A percentile compares a stretch with the other conserved stretches of the same genome.
Evolutionary conservation across 2,113 vertebrate genomes (phyloP).

Genomic region (Ptilonorhynchus violaceus): DNA sequence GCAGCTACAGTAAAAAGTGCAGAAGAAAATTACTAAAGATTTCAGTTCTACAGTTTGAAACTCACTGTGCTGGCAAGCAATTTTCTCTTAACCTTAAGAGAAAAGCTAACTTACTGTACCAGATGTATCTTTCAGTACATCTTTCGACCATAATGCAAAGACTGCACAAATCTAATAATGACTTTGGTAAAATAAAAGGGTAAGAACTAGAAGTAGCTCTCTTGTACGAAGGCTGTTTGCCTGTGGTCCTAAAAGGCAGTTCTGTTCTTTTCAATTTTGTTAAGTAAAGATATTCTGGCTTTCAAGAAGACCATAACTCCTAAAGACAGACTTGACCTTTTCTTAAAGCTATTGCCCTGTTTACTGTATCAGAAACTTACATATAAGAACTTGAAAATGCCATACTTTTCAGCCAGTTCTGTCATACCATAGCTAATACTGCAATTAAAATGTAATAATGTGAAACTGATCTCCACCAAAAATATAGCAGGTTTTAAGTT

Average conservation of each 20-base stretch:
- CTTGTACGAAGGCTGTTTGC: neutral
- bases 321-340: neutral
- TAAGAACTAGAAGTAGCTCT: neutral
- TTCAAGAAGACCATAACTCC: neutral
- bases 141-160: neutral
- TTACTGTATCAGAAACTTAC: neutral
- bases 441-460: neutral
- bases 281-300: neutral
- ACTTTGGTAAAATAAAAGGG: neutral
- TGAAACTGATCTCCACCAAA: neutral
- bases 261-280: neutral
- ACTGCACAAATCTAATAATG: neutral
- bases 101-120: neutral
- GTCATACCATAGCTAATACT: neutral
- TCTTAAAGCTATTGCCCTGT: neutral
- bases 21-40: neutral
- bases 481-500: slow-evolving; percentile 37
- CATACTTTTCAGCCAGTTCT: neutral
- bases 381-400: neutral
- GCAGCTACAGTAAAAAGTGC: neutral
- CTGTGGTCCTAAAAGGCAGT: neutral
- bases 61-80: neutral
- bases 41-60: neutral
- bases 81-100: neutral
- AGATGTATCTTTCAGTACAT: neutral